Percentiles rank a stretch among this genome's conserved stretches.
Evolutionary conservation across 2,113 vertebrate genomes (phyloP).

Genomic region (Rostratula benghalensis): DNA sequence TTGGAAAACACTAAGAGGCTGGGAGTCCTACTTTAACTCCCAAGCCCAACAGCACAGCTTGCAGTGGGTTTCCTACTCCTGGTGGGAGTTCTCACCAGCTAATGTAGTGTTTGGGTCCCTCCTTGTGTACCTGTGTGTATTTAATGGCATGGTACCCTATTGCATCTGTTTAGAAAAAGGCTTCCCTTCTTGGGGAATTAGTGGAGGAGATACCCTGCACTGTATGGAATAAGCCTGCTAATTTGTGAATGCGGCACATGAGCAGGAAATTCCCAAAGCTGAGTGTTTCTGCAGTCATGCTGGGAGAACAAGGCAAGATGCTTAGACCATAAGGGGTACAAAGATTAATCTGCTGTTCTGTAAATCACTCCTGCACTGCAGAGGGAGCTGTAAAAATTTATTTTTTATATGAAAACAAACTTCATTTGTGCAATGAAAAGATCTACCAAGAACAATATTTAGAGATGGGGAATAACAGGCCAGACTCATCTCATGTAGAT

Average conservation of each 20-base stretch:
- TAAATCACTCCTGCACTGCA: neutral
- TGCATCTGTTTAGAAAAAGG: neutral
- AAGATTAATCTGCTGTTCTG: neutral
- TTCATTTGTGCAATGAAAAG: neutral
- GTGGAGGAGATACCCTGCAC: neutral
- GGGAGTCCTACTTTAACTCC: neutral
- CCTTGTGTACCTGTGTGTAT: neutral
- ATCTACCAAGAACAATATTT: neutral
- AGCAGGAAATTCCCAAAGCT: neutral
- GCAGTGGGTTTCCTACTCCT: neutral
- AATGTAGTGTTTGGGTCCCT: rapidly evolving
- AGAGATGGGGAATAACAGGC: neutral
- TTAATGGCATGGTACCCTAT: neutral
- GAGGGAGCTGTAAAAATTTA: neutral
- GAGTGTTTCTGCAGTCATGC: neutral
- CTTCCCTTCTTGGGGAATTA: neutral
- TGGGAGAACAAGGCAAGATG: neutral
- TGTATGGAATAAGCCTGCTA: neutral
- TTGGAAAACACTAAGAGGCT: neutral
- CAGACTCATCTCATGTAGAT: neutral
- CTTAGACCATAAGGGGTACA: neutral
- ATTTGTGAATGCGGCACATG: neutral
- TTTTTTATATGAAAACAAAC: neutral
- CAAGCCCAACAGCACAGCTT: neutral
- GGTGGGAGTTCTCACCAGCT: neutral